Evolutionary conservation across 2,113 vertebrate genomes (phyloP), one percentile per base, ranked within the genome.

Genomic region (Laticauda colubrina): DNA sequence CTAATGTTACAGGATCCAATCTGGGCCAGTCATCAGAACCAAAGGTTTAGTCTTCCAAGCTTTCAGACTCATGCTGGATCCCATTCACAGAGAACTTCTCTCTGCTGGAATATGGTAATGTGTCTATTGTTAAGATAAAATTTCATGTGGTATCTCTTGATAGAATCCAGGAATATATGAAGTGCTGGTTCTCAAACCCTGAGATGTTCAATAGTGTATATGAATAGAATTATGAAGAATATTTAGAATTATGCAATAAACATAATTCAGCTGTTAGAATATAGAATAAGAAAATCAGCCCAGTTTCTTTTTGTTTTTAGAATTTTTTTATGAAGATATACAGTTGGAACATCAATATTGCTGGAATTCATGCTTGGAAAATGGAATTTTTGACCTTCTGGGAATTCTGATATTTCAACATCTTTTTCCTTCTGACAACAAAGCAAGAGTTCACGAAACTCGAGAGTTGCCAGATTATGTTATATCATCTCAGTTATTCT

Each of bases 391-490:
- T 90, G 89, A 87, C 81, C 75, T 86, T 45, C n/a, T 90, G 56
- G 81, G 29, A 87, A 90, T 90, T 87, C 21, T 90, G 92, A 93
- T 57, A 90, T 87, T 86, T 90, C 81, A 93, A 59, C 92, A 87
- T 86, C 90, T 90, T 93, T 93, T 87, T 93, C 45, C 53, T 64
- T 51, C 81, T 87, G 81, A 90, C 48, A 90, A 64, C 56, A 87
- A 5, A 48, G 57, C 11, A 21, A 29, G 53, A 61, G 23, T 43
- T 81, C 86, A 81, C 55, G 53, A 85, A 93, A 93, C 75, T 9
- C 64, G 89, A 87, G 75, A 86, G 4, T 23, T 87, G 88, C 45
- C 81, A 87, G 23, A 87, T 48, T 87, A 93, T 86, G 56, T 69
- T n/a, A 90, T 54, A 56, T 93, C 45, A 87, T 21, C 86, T 87